phyloP scores from a whole-genome alignment of 2,797 vertebrate species.

The Lithobates pipiens region DNA sequence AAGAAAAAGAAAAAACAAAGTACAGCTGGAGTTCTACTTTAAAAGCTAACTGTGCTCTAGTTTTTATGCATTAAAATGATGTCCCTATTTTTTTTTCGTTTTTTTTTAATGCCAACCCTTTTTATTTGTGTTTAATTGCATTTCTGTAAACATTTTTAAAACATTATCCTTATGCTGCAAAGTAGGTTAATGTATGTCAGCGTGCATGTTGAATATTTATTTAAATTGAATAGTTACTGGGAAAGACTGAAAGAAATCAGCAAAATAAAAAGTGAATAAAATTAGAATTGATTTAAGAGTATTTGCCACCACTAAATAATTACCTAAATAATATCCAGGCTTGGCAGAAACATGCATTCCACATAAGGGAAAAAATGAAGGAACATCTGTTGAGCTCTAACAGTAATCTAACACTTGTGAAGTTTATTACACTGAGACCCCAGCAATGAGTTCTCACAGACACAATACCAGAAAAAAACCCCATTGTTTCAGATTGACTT shows the following conservation, averaged over 20 bases:
- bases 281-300: constrained; percentile 24
- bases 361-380: constrained; percentile 59
- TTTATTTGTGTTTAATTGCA: too few species aligned
- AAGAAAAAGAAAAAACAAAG: too few species aligned
- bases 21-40: too few species aligned
- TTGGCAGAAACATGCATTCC: constrained; percentile 61
- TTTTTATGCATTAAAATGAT: too few species aligned
- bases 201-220: constrained; percentile 11
- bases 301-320: constrained; percentile 47
- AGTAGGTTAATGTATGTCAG: constrained; percentile 28
- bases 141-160: not conserved
- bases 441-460: constrained; percentile 63
- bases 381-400: constrained; percentile 67
- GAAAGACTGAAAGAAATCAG: not conserved
- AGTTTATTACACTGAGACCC: constrained; percentile 68
- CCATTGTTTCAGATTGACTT: constrained; percentile 69
- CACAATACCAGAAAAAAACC: constrained; percentile 66
- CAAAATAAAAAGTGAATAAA: not conserved
- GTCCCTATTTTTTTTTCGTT: too few species aligned
- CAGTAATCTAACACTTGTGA: constrained; percentile 66
- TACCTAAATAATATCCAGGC: constrained; percentile 62
- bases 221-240: constrained; percentile 20
- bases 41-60: too few species aligned
- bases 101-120: too few species aligned
- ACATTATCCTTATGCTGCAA: not conserved